These are phyloP conservation scores for Temnothorax curvispinosus DNA, from an alignment of 1,140 invertebrate genomes.

Conservation along the genomic window DNA sequence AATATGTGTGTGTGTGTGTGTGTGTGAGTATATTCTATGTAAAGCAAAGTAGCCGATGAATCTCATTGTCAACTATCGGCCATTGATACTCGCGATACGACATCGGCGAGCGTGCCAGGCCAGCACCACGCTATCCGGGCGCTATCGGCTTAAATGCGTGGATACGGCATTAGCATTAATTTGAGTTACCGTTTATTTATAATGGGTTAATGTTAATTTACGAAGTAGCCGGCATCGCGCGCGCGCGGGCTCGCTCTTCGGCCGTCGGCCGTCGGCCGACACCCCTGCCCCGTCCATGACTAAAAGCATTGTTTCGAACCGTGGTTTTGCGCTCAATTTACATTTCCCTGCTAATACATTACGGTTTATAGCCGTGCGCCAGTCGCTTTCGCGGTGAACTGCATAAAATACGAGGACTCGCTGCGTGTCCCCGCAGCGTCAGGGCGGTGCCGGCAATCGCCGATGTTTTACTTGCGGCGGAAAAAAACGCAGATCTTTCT, in stretches of 20 bases:
- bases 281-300: conserved; percentile 62
- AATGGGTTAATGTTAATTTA: conserved; percentile 82
- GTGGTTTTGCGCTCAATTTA: conserved; percentile 82
- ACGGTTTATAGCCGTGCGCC: conserved; percentile 78
- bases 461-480: conserved; percentile 64
- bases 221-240: conserved; percentile 74
- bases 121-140: conserved; percentile 21
- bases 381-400: conserved; percentile 76
- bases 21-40: background rate
- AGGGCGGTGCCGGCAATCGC: conserved; percentile 62
- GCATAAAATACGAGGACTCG: conserved; percentile 78
- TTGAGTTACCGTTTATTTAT: conserved; percentile 82
- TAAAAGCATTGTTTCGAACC: conserved; percentile 82
- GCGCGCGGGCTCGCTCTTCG: conserved; percentile 45
- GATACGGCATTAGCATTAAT: conserved; percentile 80
- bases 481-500: conserved; percentile 70
- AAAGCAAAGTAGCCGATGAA: too few relatives aligned
- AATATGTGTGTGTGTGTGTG: background rate
- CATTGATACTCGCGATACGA: conserved; percentile 10
- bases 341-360: conserved; percentile 82
- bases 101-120: background rate
- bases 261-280: conserved; percentile 45
- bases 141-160: conserved; percentile 76
- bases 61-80: background rate
- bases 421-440: conserved; percentile 66